These are phyloP conservation scores for Frieseomelitta varia DNA, from an alignment of 1,140 invertebrate genomes.

Conservation along the genomic window DNA sequence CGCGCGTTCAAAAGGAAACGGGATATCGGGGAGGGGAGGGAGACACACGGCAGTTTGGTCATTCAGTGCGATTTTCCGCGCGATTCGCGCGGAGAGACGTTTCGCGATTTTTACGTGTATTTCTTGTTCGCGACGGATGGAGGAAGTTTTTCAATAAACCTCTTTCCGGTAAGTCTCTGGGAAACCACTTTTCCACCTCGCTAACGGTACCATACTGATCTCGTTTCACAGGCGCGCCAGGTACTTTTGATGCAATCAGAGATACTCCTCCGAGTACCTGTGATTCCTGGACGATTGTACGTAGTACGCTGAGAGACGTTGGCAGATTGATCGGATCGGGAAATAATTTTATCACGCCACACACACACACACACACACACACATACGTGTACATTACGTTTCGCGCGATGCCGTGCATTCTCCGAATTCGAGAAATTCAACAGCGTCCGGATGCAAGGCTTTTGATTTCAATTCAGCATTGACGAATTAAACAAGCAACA, in stretches of 20 bases:
- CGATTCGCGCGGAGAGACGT: background rate
- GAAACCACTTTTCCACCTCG: slow-evolving; percentile 59
- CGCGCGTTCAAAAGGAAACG: background rate
- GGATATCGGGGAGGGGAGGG: background rate
- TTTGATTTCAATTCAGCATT: background rate
- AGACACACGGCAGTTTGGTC: background rate
- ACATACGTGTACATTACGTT: background rate
- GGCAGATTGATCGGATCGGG: background rate
- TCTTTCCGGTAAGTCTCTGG: slow-evolving; percentile 32
- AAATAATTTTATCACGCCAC: background rate
- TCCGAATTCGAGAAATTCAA: background rate
- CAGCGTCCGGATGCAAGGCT: background rate
- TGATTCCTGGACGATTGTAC: slow-evolving; percentile 6
- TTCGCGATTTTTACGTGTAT: slow-evolving; percentile 28
- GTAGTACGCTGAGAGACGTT: too few species aligned
- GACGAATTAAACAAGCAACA: background rate
- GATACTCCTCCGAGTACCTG: slow-evolving; percentile 30
- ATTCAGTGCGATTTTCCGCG: slow-evolving; percentile 1
- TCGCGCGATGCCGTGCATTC: too few species aligned
- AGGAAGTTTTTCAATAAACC: slow-evolving; percentile 41
- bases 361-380: too few species aligned
- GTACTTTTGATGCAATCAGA: slow-evolving; percentile 43
- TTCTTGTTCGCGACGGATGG: background rate
- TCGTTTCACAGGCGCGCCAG: slow-evolving; percentile 37
- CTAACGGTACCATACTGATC: slow-evolving; percentile 49